Evolutionary conservation across 2,888 invertebrate species (phyloP), one percentile per base, ranked within the genome.

Genomic region (Harmothoe impar): DNA sequence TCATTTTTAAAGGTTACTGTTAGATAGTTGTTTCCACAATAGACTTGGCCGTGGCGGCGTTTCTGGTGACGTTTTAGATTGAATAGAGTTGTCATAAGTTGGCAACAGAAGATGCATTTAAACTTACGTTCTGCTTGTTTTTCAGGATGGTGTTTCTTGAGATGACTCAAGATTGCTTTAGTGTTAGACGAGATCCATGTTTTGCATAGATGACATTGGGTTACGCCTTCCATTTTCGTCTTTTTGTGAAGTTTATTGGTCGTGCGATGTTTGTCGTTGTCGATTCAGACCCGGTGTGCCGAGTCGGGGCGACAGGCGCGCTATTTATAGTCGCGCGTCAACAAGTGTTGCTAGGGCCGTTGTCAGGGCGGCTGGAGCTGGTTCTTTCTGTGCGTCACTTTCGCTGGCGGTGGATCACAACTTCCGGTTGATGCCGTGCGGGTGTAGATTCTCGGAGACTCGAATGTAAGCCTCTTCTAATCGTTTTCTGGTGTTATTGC

Each of bases 391-490:
- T 3, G 31, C 31, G 81, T 81, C 31, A 31, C 31, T 23, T 10
- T 81, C 33, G 3, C 15, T 25, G 10, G 12, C 33, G 17, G 33
- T 7, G 10, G 81, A 12, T 81, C 33, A 81, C 33, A 31, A 81
- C 81, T 81, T 81, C 81, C n/a, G 29, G 81, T 81, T 81, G 31
- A 81, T 31, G 7, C 81, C 81, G 33, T 31, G 29, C 31, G 81
- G 81, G 43, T 31, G 33, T 17, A 81, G 7, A 7, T 25, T 81
- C 31, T 81, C 81, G 17, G 81, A 25, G 33, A 31, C n/a, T 10
- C 81, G 81, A n/a, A 81, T 81, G 31, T 33, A 81, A 10, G 81
- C 81, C n/a, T 81, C 81, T 35, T 81, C 81, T 31, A 81, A n/a
- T 81, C 81, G 15, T 17, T 31, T 35, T 15, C 81, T 15, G 3